Percentiles rank a stretch among this genome's conserved stretches.
Conservation (phyloP, 2,797 vertebrate genomes). For the Botia almorhae region DNA sequence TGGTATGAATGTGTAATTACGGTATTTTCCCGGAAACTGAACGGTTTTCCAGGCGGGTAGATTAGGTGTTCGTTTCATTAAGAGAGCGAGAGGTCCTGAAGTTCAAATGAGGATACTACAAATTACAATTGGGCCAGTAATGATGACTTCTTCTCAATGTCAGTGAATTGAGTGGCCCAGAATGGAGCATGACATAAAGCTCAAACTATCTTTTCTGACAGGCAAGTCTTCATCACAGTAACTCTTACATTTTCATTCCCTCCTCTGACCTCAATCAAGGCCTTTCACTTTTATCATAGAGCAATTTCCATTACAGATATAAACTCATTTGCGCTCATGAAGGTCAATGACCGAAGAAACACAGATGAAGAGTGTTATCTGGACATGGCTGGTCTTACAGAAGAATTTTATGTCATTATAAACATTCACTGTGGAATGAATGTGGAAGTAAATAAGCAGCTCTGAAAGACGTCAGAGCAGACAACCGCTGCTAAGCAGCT, state of each 20-base stretch:
- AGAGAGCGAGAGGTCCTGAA: not conserved
- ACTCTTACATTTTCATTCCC: slow-evolving; percentile 49
- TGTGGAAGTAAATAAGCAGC: slow-evolving; percentile 14
- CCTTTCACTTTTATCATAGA: slow-evolving; percentile 42
- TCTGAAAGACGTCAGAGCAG: slow-evolving; percentile 15
- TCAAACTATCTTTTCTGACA: slow-evolving; percentile 51
- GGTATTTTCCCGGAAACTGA: not conserved
- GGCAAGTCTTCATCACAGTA: slow-evolving; percentile 50
- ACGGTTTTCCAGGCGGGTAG: not conserved
- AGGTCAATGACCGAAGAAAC: slow-evolving; percentile 45
- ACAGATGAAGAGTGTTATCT: slow-evolving; percentile 33
- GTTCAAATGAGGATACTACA: slow-evolving; percentile 27
- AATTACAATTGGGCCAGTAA: slow-evolving; percentile 25
- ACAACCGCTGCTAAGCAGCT: not conserved
- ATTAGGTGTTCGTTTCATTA: not conserved
- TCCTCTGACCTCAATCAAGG: slow-evolving; percentile 53
- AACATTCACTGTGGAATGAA: slow-evolving; percentile 17
- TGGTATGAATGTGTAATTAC: not conserved
- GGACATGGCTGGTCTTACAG: slow-evolving; percentile 20
- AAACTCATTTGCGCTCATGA: slow-evolving; percentile 50
- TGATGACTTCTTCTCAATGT: slow-evolving; percentile 46
- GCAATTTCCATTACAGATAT: slow-evolving; percentile 49
- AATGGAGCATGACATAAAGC: slow-evolving; percentile 52
- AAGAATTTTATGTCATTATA: slow-evolving; percentile 33
- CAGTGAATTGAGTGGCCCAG: slow-evolving; percentile 49